Percentiles rank a stretch among this genome's conserved stretches.
Conservation (phyloP, 2,113 vertebrate genomes). For the Malurus alboscapulatus region DNA sequence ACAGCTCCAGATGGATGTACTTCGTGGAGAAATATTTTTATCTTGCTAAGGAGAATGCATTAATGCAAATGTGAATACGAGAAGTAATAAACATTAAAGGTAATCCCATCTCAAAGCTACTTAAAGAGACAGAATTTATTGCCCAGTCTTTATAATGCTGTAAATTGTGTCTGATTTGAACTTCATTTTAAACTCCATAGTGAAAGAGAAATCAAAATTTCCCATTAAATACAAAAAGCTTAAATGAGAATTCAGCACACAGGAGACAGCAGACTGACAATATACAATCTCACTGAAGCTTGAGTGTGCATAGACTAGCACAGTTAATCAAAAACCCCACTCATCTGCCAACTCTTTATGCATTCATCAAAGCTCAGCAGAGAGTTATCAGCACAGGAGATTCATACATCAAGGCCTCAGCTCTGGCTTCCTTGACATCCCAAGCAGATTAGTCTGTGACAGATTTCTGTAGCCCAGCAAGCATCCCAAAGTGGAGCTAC, state of each 20-base stretch:
- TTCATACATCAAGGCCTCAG: conserved; percentile 59
- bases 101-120: conserved; percentile 59
- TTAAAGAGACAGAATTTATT: conserved; percentile 59
- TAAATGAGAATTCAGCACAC: conserved; percentile 62
- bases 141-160: conserved; percentile 25
- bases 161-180: conserved; percentile 66
- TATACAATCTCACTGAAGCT: conserved; percentile 41
- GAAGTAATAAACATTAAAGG: conserved; percentile 58
- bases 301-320: conserved; percentile 45
- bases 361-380: conserved; percentile 67
- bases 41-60: conserved; percentile 55
- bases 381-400: conserved; percentile 51
- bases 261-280: conserved; percentile 65
- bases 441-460: conserved; percentile 56
- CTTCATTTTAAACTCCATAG: conserved; percentile 58
- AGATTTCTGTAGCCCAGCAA: conserved; percentile 48
- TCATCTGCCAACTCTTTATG: conserved; percentile 59
- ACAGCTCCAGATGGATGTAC: neutral
- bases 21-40: conserved; percentile 27
- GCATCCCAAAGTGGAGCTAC: conserved; percentile 1
- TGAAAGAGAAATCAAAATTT: conserved; percentile 52
- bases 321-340: conserved; percentile 67
- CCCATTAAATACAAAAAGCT: conserved; percentile 62
- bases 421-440: conserved; percentile 47
- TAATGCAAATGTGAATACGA: conserved; percentile 60